Base-by-base conservation (phyloP, 2,113 vertebrate genomes). In the Burhinus oedicnemus region DNA sequence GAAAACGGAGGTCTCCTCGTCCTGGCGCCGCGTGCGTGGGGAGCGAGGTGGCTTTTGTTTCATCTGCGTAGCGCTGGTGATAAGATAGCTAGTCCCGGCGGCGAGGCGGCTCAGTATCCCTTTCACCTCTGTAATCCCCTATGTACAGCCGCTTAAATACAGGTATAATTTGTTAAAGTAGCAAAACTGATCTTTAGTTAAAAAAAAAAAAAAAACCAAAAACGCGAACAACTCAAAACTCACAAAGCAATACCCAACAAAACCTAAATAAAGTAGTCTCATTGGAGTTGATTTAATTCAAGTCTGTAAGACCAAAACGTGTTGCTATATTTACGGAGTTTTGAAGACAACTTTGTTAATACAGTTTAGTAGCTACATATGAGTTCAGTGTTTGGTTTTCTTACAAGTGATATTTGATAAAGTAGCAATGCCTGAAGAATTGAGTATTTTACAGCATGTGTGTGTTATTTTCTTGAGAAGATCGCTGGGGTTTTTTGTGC, bases 81-180 rank as follows among this genome's bases (percentile, higher is more conserved):
- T 17, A 9, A 17, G 29, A 18, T 7, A 19, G 13, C 17, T 9
- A 5, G 42, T 20, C 3, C 5, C 3, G 23, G 8, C 15, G 9
- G 12, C 15, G 10, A 7, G 25, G 2, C 14, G 2, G 18, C 40
- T 44, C 21, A 0, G 8, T 45, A 3, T 16, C 42, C 6, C 8
- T 13, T 34, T 38, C 15, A 2, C 17, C 17, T 60, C 8, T 3
- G 0, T 18, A 5, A 3, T 19, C 9, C 10, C 11, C 15, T 4
- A 0, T 3, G 4, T 15, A 3, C 5, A 0, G 5, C 22, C 0
- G 0, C 29, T 64, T n/a, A 36, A 66, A 12, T 42, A 42, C 19
- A 34, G 20, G 26, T 94, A 17, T 45, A 21, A 6, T 5, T 30
- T 34, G 26, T 62, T 49, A 44, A 26, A 21, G 9, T 12, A 17